A percentile compares a stretch with the other conserved stretches of the same genome.
phyloP scores from a whole-genome alignment of 2,797 vertebrate species.

The Sebastes kiyomatsui region DNA sequence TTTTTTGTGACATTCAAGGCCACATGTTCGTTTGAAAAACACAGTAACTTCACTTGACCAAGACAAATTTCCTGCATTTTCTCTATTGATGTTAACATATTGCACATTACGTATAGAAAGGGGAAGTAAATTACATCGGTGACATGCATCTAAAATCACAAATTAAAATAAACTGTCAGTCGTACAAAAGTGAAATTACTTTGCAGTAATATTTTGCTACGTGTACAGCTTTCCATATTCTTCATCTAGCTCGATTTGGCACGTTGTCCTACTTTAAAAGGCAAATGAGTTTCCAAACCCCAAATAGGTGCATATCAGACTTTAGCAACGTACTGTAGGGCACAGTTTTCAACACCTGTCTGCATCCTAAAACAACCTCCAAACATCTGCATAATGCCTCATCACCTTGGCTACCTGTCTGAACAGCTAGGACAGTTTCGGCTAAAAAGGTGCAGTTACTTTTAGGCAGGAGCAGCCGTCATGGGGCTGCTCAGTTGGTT shows the following conservation, averaged over 20 bases:
- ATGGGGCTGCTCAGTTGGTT: slow-evolving; percentile 77
- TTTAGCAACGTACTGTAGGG: background rate
- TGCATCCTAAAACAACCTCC: slow-evolving; percentile 12
- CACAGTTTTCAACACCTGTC: slow-evolving; percentile 9
- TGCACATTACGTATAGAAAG: slow-evolving; percentile 60
- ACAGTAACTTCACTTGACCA: slow-evolving; percentile 15
- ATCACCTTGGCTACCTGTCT: slow-evolving; percentile 28
- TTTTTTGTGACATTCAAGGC: slow-evolving; percentile 29
- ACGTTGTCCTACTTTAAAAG: slow-evolving; percentile 48
- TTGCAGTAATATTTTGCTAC: slow-evolving; percentile 51
- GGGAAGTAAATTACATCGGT: slow-evolving; percentile 22
- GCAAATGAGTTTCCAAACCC: slow-evolving; percentile 45
- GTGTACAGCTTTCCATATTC: slow-evolving; percentile 30
- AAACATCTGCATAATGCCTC: slow-evolving; percentile 38
- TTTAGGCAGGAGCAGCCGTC: slow-evolving; percentile 45
- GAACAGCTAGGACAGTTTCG: slow-evolving; percentile 43
- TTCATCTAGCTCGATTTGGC: slow-evolving; percentile 57
- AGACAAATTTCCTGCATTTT: slow-evolving; percentile 9
- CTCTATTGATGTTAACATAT: slow-evolving; percentile 29
- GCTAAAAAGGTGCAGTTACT: slow-evolving; percentile 53
- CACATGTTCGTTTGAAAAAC: slow-evolving; percentile 1
- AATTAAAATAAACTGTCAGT: slow-evolving; percentile 5
- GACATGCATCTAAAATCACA: slow-evolving; percentile 25
- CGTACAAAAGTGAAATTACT: slow-evolving; percentile 40
- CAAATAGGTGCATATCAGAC: slow-evolving; percentile 20